Evolutionary conservation across 2,113 vertebrate species (phyloP).

Genomic region (Caranx melampygus): DNA sequence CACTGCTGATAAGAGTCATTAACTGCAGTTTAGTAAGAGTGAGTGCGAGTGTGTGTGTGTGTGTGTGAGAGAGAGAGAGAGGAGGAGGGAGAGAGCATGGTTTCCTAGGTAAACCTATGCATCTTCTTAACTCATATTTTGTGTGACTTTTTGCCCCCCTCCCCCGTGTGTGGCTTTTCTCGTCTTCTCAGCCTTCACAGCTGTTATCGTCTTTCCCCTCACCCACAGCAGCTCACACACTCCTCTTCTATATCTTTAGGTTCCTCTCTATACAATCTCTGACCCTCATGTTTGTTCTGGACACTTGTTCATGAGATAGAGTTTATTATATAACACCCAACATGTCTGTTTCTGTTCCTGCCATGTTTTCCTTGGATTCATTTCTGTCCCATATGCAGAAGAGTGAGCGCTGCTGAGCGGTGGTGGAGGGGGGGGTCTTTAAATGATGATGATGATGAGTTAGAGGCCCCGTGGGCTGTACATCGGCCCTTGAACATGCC

Average conservation of each 20-base stretch:
- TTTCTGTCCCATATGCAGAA: neutral
- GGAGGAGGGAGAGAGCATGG: too few relatives aligned
- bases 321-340: constrained; percentile 16
- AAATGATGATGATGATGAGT: neutral
- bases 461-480: too few relatives aligned
- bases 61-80: neutral
- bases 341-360: neutral
- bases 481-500: too few relatives aligned
- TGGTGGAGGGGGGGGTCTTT: too few relatives aligned
- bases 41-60: constrained; percentile 5
- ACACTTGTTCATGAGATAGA: constrained; percentile 21
- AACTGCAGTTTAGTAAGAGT: neutral
- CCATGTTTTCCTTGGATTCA: neutral
- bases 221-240: neutral
- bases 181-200: neutral
- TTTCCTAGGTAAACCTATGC: neutral
- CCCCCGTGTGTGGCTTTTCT: neutral
- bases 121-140: neutral
- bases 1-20: constrained; percentile 53
- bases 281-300: constrained; percentile 40
- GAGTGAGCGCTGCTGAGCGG: neutral
- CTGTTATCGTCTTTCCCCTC: constrained; percentile 26
- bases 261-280: constrained; percentile 35
- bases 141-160: neutral
- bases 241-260: constrained; percentile 4